Evolutionary conservation across 2,888 invertebrate species (phyloP), one percentile per base, ranked within the genome.

Genomic region (Exocentrus adspersus): DNA sequence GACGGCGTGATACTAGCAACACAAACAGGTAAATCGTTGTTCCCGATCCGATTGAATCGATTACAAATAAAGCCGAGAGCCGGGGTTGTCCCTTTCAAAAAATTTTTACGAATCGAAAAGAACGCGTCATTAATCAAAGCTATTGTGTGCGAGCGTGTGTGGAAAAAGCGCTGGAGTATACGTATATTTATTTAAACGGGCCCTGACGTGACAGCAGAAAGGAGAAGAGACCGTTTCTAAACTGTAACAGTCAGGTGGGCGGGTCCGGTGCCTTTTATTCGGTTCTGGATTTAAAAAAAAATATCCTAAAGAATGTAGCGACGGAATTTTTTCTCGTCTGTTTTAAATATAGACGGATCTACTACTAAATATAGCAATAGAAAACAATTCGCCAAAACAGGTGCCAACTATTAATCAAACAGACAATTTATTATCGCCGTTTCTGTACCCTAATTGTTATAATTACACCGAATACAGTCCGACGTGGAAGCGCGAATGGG

Each of bases 191-290:
- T 32, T 30, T 57, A 19, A 9, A 32, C 45, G 3, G 60, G 21
- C 30, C n/a, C 24, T 16, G 19, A 7, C 45, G 41, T 59, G 59
- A 59, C 59, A 59, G 58, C 21, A 50, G 41, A 51, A 50, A 45
- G 19, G 50, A 59, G 30, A 59, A 41, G 28, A 51, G 42, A 28
- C 51, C 59, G 42, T 32, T 60, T 51, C 60, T 37, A 50, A 60
- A 60, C 43, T 50, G 60, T 60, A 60, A 50, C 60, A 50, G 17
- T 57, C 46, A 2, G 6, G 60, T 60, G 60, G 60, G 60, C 52
- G 60, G 51, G 16, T 42, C 43, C 20, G 20, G 28, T 19, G 28
- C 30, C 30, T 37, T 58, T 58, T 58, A 30, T 57, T 46, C 20
- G 12, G 28, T 43, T 28, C 42, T 52, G 41, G 60, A 32, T 21